phyloP scores from a whole-genome alignment of 2,888 invertebrate genomes.

The Zele albiditarsus region DNA sequence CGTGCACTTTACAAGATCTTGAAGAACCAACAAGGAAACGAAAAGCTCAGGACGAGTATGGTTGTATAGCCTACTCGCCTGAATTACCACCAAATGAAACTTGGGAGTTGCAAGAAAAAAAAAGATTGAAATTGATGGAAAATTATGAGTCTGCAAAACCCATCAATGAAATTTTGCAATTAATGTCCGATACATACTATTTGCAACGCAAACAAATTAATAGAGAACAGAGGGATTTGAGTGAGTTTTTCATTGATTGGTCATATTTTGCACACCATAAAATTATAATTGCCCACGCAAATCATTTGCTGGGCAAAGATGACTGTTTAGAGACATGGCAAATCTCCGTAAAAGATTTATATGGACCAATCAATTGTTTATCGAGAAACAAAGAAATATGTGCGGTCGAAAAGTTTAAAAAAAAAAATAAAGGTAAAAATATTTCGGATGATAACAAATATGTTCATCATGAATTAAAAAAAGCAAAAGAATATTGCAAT shows the following conservation, averaged over 20 bases:
- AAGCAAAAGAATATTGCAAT: not conserved
- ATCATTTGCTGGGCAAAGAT: slow-evolving; percentile 11
- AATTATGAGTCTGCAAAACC: not conserved
- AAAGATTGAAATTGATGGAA: not conserved
- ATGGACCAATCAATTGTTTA: not conserved
- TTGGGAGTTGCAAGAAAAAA: slow-evolving; percentile 3
- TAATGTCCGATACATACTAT: not conserved
- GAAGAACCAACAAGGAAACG: no score
- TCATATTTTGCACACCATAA: not conserved
- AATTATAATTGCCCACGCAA: slow-evolving; percentile 1
- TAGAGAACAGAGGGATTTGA: not conserved
- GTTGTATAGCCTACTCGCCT: slow-evolving; percentile 7
- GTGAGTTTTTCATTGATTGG: not conserved
- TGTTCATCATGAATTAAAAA: not conserved
- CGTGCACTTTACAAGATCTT: not conserved
- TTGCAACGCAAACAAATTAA: slow-evolving; percentile 10
- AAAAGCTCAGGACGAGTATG: no score
- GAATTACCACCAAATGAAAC: not conserved
- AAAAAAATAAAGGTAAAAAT: slow-evolving; percentile 2
- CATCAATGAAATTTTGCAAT: not conserved
- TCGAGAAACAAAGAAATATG: not conserved
- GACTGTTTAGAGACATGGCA: not conserved
- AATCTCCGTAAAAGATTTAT: not conserved
- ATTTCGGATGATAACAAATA: not conserved
- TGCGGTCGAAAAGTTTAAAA: not conserved